These are phyloP conservation scores for Trachymyrmex cornetzi DNA, from an alignment of 1,140 invertebrate genomes.

Conservation along the genomic window DNA sequence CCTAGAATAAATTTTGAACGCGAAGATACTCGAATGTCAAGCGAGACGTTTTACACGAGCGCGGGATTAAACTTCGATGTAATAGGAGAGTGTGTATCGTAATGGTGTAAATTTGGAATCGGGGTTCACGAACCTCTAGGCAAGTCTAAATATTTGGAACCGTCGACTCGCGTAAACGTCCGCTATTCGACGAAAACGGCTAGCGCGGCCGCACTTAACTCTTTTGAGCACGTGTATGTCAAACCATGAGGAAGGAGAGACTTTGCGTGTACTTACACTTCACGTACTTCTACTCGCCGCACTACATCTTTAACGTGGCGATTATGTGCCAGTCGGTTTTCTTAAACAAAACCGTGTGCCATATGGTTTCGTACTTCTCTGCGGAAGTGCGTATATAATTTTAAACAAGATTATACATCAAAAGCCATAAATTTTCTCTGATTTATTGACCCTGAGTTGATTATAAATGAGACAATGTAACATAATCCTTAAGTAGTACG, in stretches of 20 bases:
- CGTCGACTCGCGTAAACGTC: conserved; percentile 67
- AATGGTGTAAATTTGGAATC: conserved; percentile 70
- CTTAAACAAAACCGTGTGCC: conserved; percentile 26
- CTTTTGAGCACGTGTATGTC: conserved; percentile 32
- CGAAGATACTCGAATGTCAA: background rate
- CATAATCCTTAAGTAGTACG: background rate
- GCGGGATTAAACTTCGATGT: conserved; percentile 40
- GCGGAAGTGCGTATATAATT: background rate
- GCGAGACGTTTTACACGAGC: background rate
- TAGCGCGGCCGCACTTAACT: conserved; percentile 44
- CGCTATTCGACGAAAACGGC: conserved; percentile 66
- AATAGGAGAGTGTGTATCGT: conserved; percentile 47
- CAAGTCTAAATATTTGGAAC: conserved; percentile 75
- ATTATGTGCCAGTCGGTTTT: conserved; percentile 25
- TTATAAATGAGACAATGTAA: background rate
- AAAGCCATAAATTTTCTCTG: background rate
- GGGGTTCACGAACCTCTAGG: conserved; percentile 72
- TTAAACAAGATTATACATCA: conserved; percentile 3
- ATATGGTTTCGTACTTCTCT: background rate
- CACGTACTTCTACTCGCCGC: conserved; percentile 17
- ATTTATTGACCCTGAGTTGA: background rate
- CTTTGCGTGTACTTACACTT: conserved; percentile 17
- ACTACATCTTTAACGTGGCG: background rate
- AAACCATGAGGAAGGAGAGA: background rate
- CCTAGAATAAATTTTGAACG: background rate